phyloP scores from a whole-genome alignment of 2,888 invertebrate genomes.

The Caenorhabditis sp. region DNA sequence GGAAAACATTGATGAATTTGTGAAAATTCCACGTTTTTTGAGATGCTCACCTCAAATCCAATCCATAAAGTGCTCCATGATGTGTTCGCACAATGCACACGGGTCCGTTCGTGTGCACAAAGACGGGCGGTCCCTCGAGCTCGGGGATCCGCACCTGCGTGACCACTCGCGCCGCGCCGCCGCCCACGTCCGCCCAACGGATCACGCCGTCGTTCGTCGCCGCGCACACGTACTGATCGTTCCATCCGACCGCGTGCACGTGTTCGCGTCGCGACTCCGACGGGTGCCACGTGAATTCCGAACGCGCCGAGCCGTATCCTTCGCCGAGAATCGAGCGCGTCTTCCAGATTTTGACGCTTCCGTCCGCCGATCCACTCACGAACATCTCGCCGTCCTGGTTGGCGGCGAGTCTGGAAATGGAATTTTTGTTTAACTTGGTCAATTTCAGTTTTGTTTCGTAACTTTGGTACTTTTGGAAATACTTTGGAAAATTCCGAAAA shows the following conservation, averaged over 20 bases:
- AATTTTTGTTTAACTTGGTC: too few relatives aligned
- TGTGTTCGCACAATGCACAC: constrained; percentile 67
- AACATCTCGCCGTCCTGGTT: constrained; percentile 64
- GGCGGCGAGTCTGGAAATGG: constrained; percentile 66
- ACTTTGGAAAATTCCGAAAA: too few relatives aligned
- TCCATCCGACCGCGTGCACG: constrained; percentile 46
- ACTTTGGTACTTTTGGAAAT: too few relatives aligned
- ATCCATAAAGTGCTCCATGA: constrained; percentile 71
- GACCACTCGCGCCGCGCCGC: constrained; percentile 22
- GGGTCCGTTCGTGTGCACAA: constrained; percentile 62
- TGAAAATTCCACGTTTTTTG: too few relatives aligned
- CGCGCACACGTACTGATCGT: constrained; percentile 32
- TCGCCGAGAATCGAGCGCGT: constrained; percentile 56
- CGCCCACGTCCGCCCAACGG: constrained; percentile 46
- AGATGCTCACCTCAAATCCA: constrained; percentile 68
- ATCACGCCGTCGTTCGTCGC: constrained; percentile 42
- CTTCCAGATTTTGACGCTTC: constrained; percentile 66
- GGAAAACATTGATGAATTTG: too few relatives aligned
- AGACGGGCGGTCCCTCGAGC: constrained; percentile 61
- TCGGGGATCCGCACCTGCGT: constrained; percentile 49
- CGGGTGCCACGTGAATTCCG: constrained; percentile 51
- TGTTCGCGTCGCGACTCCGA: constrained; percentile 8
- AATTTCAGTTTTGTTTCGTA: too few relatives aligned
- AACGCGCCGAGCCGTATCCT: constrained; percentile 54
- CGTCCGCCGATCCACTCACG: constrained; percentile 67